Percentiles rank a stretch among this genome's conserved stretches.
Evolutionary conservation across 2,888 invertebrate species (phyloP).

Genomic region (Platycheirus rosarum): DNA sequence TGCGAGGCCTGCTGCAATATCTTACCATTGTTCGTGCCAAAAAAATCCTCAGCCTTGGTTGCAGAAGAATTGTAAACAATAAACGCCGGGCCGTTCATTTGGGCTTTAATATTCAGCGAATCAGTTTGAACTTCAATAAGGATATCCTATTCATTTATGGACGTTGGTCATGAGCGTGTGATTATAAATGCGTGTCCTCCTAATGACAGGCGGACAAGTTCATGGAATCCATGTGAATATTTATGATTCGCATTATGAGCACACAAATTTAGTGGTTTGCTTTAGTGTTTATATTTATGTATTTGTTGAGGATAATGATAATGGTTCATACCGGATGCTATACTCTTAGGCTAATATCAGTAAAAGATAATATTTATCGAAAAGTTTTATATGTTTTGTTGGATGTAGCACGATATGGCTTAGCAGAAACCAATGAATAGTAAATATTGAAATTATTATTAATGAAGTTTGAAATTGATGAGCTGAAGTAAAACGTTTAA

Average conservation of each 20-base stretch:
- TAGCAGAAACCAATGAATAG: not conserved
- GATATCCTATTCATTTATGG: constrained; percentile 21
- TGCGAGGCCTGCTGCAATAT: constrained; percentile 27
- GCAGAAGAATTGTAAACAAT: constrained; percentile 43
- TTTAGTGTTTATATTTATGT: constrained; percentile 2
- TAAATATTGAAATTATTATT: not conserved
- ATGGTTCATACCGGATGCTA: constrained; percentile 29
- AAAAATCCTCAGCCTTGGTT: constrained; percentile 10
- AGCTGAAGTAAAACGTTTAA: too few species aligned
- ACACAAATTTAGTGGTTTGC: constrained; percentile 6
- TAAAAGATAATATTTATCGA: constrained; percentile 39
- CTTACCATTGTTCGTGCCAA: constrained; percentile 17
- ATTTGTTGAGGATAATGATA: constrained; percentile 16
- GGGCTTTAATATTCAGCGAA: not conserved
- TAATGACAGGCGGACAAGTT: constrained; percentile 30
- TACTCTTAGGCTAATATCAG: constrained; percentile 37
- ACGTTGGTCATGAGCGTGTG: constrained; percentile 21
- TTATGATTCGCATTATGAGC: constrained; percentile 39
- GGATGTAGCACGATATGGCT: not conserved
- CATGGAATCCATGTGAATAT: constrained; percentile 41
- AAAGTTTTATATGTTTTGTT: constrained; percentile 15
- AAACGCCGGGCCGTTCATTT: constrained; percentile 7
- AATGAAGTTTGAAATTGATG: too few species aligned
- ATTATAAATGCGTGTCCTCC: constrained; percentile 20
- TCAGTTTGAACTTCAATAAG: constrained; percentile 36